Evolutionary conservation across 2,888 invertebrate species (phyloP).

Genomic region (Chalcosyrphus nemorum): DNA sequence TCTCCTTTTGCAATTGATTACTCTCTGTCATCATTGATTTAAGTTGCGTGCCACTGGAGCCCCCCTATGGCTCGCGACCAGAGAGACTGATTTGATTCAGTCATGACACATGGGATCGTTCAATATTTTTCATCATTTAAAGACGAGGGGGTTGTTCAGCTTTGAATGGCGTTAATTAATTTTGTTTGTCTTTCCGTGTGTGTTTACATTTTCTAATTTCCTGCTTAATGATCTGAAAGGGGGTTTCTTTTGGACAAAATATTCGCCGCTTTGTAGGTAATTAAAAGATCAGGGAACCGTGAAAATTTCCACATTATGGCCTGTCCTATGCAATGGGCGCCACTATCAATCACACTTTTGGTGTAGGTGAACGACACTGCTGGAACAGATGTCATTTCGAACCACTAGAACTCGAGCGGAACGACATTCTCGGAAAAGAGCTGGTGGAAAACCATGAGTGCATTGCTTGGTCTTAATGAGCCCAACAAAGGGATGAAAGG

Average conservation of each 20-base stretch:
- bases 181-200: constrained; percentile 48
- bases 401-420: neutral
- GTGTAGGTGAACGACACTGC: neutral
- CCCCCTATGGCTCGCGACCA: constrained; percentile 20
- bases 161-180: constrained; percentile 52
- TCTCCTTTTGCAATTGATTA: constrained; percentile 55
- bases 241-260: constrained; percentile 28
- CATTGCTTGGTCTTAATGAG: too few relatives aligned
- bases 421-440: too few relatives aligned
- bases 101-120: constrained; percentile 43
- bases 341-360: constrained; percentile 57
- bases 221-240: constrained; percentile 35
- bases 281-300: constrained; percentile 64
- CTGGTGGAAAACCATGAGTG: too few relatives aligned
- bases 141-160: constrained; percentile 31
- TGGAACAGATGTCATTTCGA: constrained; percentile 16
- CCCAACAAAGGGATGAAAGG: too few relatives aligned
- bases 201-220: constrained; percentile 43
- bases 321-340: constrained; percentile 35
- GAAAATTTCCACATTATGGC: constrained; percentile 52
- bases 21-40: constrained; percentile 60
- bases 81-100: constrained; percentile 57
- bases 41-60: constrained; percentile 48
- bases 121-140: constrained; percentile 56
- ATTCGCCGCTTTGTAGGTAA: constrained; percentile 62